Evolutionary conservation across 1,140 invertebrate species (phyloP).

Genomic region (Littorina saxatilis): DNA sequence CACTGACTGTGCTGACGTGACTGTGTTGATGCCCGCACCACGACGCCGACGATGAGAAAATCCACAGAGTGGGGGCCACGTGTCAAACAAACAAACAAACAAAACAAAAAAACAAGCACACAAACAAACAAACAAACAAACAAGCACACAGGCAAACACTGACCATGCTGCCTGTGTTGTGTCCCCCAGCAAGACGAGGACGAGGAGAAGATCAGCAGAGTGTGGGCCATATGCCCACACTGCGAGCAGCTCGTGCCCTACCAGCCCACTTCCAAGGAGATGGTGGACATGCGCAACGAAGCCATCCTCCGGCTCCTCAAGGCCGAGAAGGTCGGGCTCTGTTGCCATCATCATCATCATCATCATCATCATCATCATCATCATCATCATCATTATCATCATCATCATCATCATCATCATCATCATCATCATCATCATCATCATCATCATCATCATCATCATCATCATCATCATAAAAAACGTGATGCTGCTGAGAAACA

Average conservation of each 20-base stretch:
- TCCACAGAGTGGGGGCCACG: not conserved
- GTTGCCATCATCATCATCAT: conserved; percentile 23
- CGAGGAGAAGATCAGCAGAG: conserved; percentile 6
- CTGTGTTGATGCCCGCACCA: too few species aligned
- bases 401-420: conserved; percentile 27
- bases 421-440: conserved; percentile 31
- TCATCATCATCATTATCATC: conserved; percentile 29
- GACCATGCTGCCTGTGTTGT: too few species aligned
- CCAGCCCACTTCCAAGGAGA: conserved; percentile 67
- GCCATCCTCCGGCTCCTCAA: conserved; percentile 71
- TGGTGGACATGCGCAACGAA: conserved; percentile 69
- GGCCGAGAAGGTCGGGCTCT: conserved; percentile 68
- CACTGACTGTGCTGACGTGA: too few species aligned
- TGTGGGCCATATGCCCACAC: conserved; percentile 61
- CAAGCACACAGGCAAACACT: not conserved
- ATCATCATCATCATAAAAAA: too few species aligned
- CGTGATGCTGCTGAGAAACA: too few species aligned
- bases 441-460: conserved; percentile 32
- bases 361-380: conserved; percentile 29
- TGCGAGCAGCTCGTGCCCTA: conserved; percentile 63
- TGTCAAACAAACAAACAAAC: not conserved
- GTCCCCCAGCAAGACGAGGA: conserved; percentile 33
- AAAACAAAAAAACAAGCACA: not conserved
- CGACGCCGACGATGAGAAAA: not conserved
- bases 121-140: not conserved